Percentiles rank a stretch among this genome's conserved stretches.
Evolutionary conservation across 2,113 vertebrate species (phyloP).

Genomic region (Mus pahari): DNA sequence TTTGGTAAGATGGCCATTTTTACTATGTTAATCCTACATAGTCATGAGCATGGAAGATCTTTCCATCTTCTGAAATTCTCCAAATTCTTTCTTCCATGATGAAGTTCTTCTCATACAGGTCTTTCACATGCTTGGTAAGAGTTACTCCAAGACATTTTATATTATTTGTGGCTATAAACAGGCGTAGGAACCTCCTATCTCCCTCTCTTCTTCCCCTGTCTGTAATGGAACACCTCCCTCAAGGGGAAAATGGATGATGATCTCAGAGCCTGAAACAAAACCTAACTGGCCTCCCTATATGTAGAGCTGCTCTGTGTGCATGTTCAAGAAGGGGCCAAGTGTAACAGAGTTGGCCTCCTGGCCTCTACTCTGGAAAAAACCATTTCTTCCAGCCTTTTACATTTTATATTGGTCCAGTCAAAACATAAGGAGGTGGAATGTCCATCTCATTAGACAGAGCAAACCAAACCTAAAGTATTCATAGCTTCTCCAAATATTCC

Average conservation of each 20-base stretch:
- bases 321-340: neutral
- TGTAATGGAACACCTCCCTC: neutral
- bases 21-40: neutral
- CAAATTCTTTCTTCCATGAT: neutral
- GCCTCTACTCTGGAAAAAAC: neutral
- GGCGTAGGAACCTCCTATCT: neutral
- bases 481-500: neutral
- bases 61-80: neutral
- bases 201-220: neutral
- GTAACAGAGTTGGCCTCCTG: neutral
- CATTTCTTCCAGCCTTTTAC: neutral
- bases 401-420: neutral
- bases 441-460: neutral
- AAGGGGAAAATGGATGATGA: neutral
- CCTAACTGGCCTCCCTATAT: neutral
- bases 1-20: neutral
- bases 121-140: neutral
- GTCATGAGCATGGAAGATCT: neutral
- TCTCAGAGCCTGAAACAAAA: neutral
- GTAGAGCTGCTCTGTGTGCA: neutral
- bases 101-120: neutral
- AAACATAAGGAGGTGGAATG: neutral
- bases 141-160: neutral
- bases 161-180: neutral
- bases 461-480: neutral